A percentile compares a stretch with the other conserved stretches of the same genome.
phyloP scores from a whole-genome alignment of 2,888 invertebrate genomes.

The Gortyna flavago region DNA sequence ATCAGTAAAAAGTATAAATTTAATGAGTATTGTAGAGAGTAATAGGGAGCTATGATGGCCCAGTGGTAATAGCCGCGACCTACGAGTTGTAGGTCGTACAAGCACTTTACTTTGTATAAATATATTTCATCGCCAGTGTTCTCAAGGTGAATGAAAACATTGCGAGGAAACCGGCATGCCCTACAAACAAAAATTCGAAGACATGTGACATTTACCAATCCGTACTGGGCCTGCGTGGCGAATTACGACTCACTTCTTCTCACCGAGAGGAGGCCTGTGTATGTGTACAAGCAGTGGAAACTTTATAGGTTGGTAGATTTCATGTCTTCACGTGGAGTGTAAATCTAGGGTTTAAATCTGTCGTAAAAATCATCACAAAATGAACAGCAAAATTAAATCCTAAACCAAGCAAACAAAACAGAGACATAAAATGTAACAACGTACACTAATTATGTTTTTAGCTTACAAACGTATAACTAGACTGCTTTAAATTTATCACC shows the following conservation, averaged over 20 bases:
- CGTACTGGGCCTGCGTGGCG: neutral
- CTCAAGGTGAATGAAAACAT: neutral
- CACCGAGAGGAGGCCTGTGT: no score
- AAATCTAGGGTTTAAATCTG: neutral
- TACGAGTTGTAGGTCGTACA: neutral
- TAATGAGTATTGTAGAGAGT: neutral
- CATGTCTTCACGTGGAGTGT: neutral
- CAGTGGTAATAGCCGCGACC: neutral
- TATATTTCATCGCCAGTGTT: neutral
- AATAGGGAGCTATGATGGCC: neutral
- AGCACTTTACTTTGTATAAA: neutral
- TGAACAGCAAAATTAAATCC: neutral
- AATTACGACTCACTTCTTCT: no score
- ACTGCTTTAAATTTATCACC: conserved; percentile 54
- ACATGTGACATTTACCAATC: no score
- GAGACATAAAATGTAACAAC: conserved; percentile 37
- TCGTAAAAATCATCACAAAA: neutral
- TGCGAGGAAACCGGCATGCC: no score
- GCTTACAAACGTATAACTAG: conserved; percentile 42
- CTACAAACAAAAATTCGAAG: no score
- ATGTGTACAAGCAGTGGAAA: no score
- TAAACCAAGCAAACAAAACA: conserved; percentile 8
- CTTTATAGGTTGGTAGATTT: no score
- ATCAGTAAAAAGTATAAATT: neutral
- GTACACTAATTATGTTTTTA: conserved; percentile 58